phyloP scores from a whole-genome alignment of 2,888 invertebrate genomes.

The Quadroppia sp. region DNA sequence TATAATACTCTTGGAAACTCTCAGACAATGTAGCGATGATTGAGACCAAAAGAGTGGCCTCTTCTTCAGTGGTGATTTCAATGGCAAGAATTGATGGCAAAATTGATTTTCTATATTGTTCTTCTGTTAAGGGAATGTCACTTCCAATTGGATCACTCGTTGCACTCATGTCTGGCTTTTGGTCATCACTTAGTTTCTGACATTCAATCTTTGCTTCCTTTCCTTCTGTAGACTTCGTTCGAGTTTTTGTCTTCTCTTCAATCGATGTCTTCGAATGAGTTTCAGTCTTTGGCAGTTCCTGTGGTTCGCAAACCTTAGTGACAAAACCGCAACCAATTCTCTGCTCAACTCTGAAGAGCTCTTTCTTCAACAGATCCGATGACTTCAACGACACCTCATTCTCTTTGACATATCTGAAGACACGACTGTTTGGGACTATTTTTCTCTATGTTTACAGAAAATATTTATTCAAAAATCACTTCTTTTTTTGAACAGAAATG shows the following conservation, averaged over 20 bases:
- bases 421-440: not conserved
- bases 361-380: slow-evolving; percentile 18
- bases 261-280: too few relatives aligned
- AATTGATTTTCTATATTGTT: too few relatives aligned
- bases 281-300: not conserved
- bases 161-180: too few relatives aligned
- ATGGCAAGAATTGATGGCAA: not conserved
- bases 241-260: too few relatives aligned
- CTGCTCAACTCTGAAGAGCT: not conserved
- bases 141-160: too few relatives aligned
- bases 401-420: not conserved
- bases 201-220: too few relatives aligned
- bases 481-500: not conserved
- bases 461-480: not conserved
- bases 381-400: slow-evolving; percentile 14
- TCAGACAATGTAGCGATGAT: not conserved
- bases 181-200: too few relatives aligned
- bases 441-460: not conserved
- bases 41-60: not conserved
- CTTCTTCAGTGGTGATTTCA: not conserved
- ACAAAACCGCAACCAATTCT: slow-evolving; percentile 3
- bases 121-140: not conserved
- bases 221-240: too few relatives aligned
- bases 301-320: not conserved
- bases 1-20: not conserved